These are phyloP conservation scores for Tenebrio molitor DNA, from an alignment of 1,140 invertebrate genomes.

Conservation along the genomic window DNA sequence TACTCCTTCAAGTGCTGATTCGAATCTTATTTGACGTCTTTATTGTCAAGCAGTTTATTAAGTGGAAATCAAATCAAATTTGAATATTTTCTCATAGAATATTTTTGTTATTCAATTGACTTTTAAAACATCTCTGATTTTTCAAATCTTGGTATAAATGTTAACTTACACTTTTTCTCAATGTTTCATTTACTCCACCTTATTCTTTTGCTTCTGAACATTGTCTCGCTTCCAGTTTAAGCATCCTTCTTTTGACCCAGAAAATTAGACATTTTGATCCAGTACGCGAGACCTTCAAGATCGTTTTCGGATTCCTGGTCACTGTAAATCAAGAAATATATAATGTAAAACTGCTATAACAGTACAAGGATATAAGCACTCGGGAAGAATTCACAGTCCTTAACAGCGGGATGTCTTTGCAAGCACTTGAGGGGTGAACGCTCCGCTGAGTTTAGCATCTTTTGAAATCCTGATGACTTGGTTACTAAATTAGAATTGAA, in stretches of 20 bases:
- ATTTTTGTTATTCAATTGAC: no score
- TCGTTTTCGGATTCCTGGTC: constrained; percentile 25
- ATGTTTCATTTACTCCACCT: no score
- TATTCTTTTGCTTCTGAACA: background rate
- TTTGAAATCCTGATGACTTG: constrained; percentile 37
- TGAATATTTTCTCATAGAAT: no score
- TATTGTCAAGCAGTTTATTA: no score
- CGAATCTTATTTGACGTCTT: no score
- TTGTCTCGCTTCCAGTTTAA: background rate
- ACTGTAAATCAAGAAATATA: constrained; percentile 39
- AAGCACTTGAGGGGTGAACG: constrained; percentile 39
- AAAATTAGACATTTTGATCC: constrained; percentile 7
- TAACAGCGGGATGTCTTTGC: constrained; percentile 37
- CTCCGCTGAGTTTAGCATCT: constrained; percentile 38
- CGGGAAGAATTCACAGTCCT: constrained; percentile 39
- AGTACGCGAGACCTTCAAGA: constrained; percentile 6
- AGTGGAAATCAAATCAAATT: no score
- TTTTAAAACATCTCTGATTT: no score
- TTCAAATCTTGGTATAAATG: no score
- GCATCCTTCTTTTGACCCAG: background rate
- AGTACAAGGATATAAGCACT: constrained; percentile 39
- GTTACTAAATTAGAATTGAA: constrained; percentile 39
- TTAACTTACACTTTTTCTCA: no score
- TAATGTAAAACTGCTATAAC: constrained; percentile 39
- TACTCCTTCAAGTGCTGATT: no score